A percentile compares a stretch with the other conserved stretches of the same genome.
Evolutionary conservation across 1,140 invertebrate genomes (phyloP).

Genomic region (Stegodyphus dumicola): DNA sequence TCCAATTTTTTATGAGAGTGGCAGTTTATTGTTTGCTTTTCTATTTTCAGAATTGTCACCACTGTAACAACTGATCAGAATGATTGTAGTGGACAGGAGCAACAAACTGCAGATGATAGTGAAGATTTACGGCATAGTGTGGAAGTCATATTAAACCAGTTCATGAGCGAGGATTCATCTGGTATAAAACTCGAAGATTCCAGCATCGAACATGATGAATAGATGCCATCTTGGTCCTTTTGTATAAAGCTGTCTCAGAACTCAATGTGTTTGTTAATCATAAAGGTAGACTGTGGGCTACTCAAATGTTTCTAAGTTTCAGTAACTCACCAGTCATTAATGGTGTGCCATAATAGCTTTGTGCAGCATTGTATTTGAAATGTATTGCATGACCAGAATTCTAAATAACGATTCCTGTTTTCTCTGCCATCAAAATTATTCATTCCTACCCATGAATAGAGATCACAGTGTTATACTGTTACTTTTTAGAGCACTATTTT

Average conservation of each 20-base stretch:
- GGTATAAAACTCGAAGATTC: slow-evolving; percentile 2
- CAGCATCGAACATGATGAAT: slow-evolving; percentile 16
- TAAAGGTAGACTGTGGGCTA: slow-evolving; percentile 7
- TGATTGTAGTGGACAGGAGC: background rate
- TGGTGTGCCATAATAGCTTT: slow-evolving; percentile 59
- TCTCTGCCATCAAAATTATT: slow-evolving; percentile 41
- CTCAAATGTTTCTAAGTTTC: slow-evolving; percentile 25
- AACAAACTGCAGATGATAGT: slow-evolving; percentile 13
- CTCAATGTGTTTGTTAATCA: background rate
- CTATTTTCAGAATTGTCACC: slow-evolving; percentile 36
- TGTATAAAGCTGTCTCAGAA: slow-evolving; percentile 4
- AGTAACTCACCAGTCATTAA: slow-evolving; percentile 28
- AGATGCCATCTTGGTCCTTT: background rate
- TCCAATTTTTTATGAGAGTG: no score
- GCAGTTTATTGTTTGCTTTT: no score
- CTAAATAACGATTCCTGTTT: slow-evolving; percentile 5
- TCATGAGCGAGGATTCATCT: slow-evolving; percentile 25
- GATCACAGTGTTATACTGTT: slow-evolving; percentile 44
- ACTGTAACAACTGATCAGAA: slow-evolving; percentile 31
- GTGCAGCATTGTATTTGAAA: slow-evolving; percentile 42
- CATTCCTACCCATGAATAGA: slow-evolving; percentile 22
- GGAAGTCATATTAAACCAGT: slow-evolving; percentile 42
- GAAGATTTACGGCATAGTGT: slow-evolving; percentile 54
- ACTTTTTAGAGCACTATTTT: slow-evolving; percentile 56
- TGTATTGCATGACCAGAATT: slow-evolving; percentile 30